Evolutionary conservation across 2,797 vertebrate species (phyloP), one percentile per base, ranked within the genome.

Genomic region (Menidia menidia): DNA sequence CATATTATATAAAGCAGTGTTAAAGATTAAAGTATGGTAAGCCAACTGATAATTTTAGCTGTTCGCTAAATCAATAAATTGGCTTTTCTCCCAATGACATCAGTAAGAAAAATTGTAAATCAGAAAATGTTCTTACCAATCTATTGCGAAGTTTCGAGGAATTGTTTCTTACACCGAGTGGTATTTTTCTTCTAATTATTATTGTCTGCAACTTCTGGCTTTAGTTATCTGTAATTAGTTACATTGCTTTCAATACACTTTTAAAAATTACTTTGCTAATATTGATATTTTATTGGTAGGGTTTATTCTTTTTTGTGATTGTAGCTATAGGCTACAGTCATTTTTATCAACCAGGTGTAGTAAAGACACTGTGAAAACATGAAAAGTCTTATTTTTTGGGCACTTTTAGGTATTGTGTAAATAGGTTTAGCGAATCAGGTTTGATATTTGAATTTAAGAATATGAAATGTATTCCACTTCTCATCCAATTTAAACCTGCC

Each of bases 291-390:
- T 67, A 56, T 32, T 51, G 31, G n/a, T 65, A 42, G 42, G 68
- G 30, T 75, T 52, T 47, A 71, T 18, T 47, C 35, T 39, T 69
- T 25, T 72, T 33, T 35, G 19, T 75, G 33, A 35, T 64, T 69
- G 44, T 65, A 45, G 64, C 25, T 7, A 39, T 61, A 55, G 60
- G 18, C 13, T 60, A 16, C 56, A 14, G 19, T 47, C 8, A 2
- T 16, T 57, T 18, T 64, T 54, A n/a, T 59, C 48, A 72, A 33
- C 50, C 32, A 73, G 60, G 45, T 52, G 32, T 35, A 73, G 48
- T 68, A 54, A 42, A 64, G 59, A 71, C 76, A 84, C 75, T 81
- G 77, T 75, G 83, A 87, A 54, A 56, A 76, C 42, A 71, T 58
- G 53, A 56, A 14, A 50, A 25, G 25, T 25, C 25, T 25, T 1